Base-by-base conservation (phyloP, 1,140 invertebrate species). In the Archivesica marissinica region DNA sequence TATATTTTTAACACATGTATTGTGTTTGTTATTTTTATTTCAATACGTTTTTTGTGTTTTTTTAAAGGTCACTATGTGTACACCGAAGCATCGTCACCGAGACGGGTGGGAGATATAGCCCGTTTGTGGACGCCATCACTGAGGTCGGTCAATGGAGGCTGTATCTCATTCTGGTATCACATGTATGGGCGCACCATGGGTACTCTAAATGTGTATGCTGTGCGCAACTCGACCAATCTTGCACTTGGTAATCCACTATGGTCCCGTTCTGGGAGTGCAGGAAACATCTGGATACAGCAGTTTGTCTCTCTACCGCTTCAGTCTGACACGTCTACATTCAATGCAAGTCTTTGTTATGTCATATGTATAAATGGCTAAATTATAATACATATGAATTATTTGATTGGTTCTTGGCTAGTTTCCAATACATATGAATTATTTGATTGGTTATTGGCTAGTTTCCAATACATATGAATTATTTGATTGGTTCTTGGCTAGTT, bases 51-150 rank as follows among this genome's bases (percentile, higher is more conserved):
- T 9, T 59, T 28, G 28, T 44, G 11, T 75, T 2, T 33, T 2
- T 44, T 50, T 81, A 2, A 77, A 91, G 90, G 89, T 78, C 77
- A 89, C 64, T 97, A 97, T 91, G 95, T 97, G 93, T 97, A 97
- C 90, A 96, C 96, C 41, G 97, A 97, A 87, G 96, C 96, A 47
- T 96, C 96, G 0, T 50, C 86, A 0, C 95, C 96, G 0, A 93
- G 95, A 66, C 90, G 94, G 28, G 90, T 93, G 25, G 96, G 97
- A 89, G 96, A 97, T 82, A 96, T 95, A 0, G 96, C 88, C 33
- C 76, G 88, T 54, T 61, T 91, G 2, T 77, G 89, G 82, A 85
- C 88, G 6, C 88, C 89, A 28, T 23, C 56, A 35, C 59, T 88
- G 39, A 41, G 82, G 28, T 47, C 77, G 23, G 25, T 50, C 30